Base-by-base conservation (phyloP, 2,888 invertebrate genomes). In the Apoderus coryli region DNA sequence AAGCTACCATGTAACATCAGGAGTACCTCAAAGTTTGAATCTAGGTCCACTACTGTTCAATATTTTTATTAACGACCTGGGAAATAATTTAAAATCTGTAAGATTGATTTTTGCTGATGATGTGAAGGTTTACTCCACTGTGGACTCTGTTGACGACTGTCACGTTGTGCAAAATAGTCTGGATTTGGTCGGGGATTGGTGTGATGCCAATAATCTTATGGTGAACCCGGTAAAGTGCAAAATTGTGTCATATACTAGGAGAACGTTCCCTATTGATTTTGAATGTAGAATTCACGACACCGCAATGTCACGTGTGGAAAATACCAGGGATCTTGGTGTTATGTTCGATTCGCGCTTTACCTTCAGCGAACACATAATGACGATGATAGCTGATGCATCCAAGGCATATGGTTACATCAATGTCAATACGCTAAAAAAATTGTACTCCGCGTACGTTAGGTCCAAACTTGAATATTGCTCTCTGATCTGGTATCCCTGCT, bases 381-480 rank as follows among this genome's bases (percentile, higher is more conserved):
- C 16, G 12, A 10, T 32, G 1, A 29, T 32, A 22, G 14, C 14
- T 6, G 13, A 25, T 11, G 33, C 37, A 16, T 27, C 24, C 2
- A 28, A 24, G 7, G 19, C 24, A 16, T 23, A 27, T 14, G 36
- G 34, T 6, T 36, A 30, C 26, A 16, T 37, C n/a, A n/a, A 25
- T 10, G 14, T 34, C 11, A 24, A 29, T 25, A 14, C 10, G 24
- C 15, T 37, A 35, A 22, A 28, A 4, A 2, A 25, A 10, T 15
- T 30, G 4, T 35, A 27, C 24, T 24, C 9, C 19, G 25, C 29
- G 7, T 31, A 34, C 11, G 33, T 37, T 9, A 19, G 35, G 10
- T 30, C 39, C 4, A 33, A 37, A 31, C 27, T 39, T 3, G 29
- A 37, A 13, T 35, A 39, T 23, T 25, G 22, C 2, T 31, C 34